Conservation (phyloP, 2,113 vertebrate genomes). For the Oreochromis spilurus region DNA sequence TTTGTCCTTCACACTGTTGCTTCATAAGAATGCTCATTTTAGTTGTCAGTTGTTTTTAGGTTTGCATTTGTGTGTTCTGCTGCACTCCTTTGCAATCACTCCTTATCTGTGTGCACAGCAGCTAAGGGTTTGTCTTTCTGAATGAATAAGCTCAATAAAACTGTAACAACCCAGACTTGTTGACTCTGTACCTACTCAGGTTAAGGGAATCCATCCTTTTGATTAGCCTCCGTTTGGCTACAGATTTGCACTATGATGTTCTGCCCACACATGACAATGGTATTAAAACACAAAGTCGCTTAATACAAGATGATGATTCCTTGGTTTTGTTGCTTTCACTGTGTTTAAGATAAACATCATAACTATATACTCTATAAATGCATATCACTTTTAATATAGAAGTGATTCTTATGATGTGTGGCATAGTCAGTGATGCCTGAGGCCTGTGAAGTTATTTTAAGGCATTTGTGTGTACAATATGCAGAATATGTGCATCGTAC, state of each 20-base stretch:
- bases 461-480: neutral
- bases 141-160: constrained; percentile 58
- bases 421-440: neutral
- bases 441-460: neutral
- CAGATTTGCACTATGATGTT: constrained; percentile 15
- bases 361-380: neutral
- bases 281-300: constrained; percentile 14
- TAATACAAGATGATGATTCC: neutral
- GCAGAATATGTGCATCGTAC: neutral
- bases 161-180: constrained; percentile 53
- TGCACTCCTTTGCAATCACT: constrained; percentile 14
- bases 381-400: neutral
- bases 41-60: constrained; percentile 11
- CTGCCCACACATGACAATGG: neutral
- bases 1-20: neutral
- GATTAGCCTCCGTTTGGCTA: constrained; percentile 31
- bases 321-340: neutral
- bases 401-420: neutral
- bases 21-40: neutral
- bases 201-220: constrained; percentile 40
- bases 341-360: neutral
- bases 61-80: constrained; percentile 46
- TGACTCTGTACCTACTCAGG: constrained; percentile 36
- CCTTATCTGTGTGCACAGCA: constrained; percentile 53
- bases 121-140: constrained; percentile 21